Conservation (phyloP, 2,888 invertebrate species). For the Eutolmus rufibarbis region DNA sequence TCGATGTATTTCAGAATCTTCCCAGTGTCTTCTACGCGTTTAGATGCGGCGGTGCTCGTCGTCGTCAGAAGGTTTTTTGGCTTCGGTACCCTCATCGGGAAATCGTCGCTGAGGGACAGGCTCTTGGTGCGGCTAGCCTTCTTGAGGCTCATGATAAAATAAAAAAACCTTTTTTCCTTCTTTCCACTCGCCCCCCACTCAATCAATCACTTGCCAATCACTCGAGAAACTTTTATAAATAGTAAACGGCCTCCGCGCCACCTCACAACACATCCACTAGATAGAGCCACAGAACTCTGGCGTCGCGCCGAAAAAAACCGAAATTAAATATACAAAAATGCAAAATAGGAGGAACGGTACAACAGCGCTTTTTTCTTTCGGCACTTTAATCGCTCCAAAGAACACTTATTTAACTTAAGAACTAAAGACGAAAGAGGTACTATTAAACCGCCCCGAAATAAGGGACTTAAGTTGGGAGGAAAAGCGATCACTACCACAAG, state of each 20-base stretch:
- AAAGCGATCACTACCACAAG: neutral
- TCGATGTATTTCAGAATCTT: slow-evolving; percentile 81
- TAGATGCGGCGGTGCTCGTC: slow-evolving; percentile 61
- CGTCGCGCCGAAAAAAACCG: neutral
- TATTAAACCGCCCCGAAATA: neutral
- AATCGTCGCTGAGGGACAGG: slow-evolving; percentile 61
- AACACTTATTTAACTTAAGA: neutral
- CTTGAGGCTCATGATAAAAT: slow-evolving; percentile 45
- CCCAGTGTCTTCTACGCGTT: slow-evolving; percentile 71
- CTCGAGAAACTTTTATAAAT: neutral
- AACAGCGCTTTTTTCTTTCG: neutral
- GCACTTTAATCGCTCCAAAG: neutral
- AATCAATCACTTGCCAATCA: neutral
- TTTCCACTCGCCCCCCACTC: neutral
- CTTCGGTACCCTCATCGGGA: slow-evolving; percentile 51
- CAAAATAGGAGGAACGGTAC: neutral
- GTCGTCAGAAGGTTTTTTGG: slow-evolving; percentile 56
- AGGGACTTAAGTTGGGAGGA: neutral
- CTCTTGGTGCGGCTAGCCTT: slow-evolving; percentile 56
- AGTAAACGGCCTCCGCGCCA: neutral
- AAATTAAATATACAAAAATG: neutral
- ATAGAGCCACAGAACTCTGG: neutral
- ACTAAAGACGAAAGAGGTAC: neutral
- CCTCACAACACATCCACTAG: neutral
- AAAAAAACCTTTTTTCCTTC: neutral